Evolutionary conservation across 2,888 invertebrate species (phyloP).

Genomic region (Aporophyla nigra): DNA sequence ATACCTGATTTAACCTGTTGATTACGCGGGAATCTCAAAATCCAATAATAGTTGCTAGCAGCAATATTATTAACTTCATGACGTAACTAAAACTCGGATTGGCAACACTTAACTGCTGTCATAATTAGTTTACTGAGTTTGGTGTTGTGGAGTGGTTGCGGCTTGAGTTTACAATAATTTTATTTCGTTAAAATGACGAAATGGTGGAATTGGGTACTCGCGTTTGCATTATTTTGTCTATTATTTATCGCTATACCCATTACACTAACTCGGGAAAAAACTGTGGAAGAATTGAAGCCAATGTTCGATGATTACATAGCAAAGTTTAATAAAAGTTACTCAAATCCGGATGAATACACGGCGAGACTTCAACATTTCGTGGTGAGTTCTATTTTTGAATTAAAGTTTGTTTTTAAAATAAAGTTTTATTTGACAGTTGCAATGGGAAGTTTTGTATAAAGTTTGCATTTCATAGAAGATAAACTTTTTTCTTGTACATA

Average conservation of each 20-base stretch:
- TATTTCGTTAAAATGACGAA: conserved; percentile 79
- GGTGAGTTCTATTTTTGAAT: conserved; percentile 77
- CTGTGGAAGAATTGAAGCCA: conserved; percentile 76
- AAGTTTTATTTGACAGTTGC: not conserved
- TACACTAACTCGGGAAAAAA: conserved; percentile 69
- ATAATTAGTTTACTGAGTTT: conserved; percentile 49
- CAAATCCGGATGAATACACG: conserved; percentile 86
- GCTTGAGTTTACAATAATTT: conserved; percentile 42
- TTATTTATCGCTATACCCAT: conserved; percentile 84
- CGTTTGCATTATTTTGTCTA: conserved; percentile 79
- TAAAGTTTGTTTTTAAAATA: not conserved
- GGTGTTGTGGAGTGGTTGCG: conserved; percentile 36
- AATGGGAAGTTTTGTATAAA: not conserved
- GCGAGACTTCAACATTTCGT: conserved; percentile 89
- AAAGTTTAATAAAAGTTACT: conserved; percentile 91
- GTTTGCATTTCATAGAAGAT: not conserved
- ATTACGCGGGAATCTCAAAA: not conserved
- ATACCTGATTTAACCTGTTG: not conserved
- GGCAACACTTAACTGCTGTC: conserved; percentile 36
- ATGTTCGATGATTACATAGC: conserved; percentile 88
- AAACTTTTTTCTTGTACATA: conserved; percentile 4
- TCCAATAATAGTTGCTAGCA: not conserved
- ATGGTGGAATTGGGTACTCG: conserved; percentile 86
- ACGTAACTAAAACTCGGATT: not conserved
- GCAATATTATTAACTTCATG: not conserved